phyloP scores from a whole-genome alignment of 2,888 invertebrate genomes.

The Aplocera efformata region DNA sequence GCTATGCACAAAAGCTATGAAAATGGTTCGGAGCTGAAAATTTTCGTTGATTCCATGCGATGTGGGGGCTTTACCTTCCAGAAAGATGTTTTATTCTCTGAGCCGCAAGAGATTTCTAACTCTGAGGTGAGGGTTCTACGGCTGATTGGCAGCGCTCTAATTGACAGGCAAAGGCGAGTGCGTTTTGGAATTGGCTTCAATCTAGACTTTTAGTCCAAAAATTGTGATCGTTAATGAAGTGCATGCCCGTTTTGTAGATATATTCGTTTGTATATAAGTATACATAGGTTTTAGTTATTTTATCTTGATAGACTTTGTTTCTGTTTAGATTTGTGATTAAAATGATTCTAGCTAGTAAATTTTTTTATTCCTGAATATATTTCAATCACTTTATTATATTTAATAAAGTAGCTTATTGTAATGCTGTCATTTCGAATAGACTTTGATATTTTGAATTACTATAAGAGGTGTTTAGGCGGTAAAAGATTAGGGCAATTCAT shows the following conservation, averaged over 20 bases:
- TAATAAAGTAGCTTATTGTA: too few relatives aligned
- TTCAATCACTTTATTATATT: too few relatives aligned
- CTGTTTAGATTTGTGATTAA: constrained; percentile 58
- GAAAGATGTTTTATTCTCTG: constrained; percentile 61
- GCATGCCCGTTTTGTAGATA: constrained; percentile 55
- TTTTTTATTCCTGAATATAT: too few relatives aligned
- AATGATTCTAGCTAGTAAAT: constrained; percentile 17
- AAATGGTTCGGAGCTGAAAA: constrained; percentile 62
- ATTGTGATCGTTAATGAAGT: constrained; percentile 30
- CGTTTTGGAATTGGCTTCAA: constrained; percentile 68
- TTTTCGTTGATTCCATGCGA: constrained; percentile 66
- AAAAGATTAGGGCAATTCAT: too few relatives aligned
- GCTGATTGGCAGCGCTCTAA: constrained; percentile 58
- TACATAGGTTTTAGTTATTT: constrained; percentile 77
- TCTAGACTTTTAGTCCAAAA: constrained; percentile 53
- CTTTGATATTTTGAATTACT: too few relatives aligned
- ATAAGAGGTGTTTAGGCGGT: too few relatives aligned
- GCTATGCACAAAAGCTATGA: constrained; percentile 59
- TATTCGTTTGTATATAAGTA: constrained; percentile 77
- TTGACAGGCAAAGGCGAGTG: constrained; percentile 61
- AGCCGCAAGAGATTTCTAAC: constrained; percentile 51
- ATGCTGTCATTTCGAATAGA: too few relatives aligned
- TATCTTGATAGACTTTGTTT: constrained; percentile 52
- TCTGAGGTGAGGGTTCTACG: constrained; percentile 58
- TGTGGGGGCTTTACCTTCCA: constrained; percentile 70